phyloP scores from a whole-genome alignment of 2,113 vertebrate genomes.

The Pelecanus crispus region DNA sequence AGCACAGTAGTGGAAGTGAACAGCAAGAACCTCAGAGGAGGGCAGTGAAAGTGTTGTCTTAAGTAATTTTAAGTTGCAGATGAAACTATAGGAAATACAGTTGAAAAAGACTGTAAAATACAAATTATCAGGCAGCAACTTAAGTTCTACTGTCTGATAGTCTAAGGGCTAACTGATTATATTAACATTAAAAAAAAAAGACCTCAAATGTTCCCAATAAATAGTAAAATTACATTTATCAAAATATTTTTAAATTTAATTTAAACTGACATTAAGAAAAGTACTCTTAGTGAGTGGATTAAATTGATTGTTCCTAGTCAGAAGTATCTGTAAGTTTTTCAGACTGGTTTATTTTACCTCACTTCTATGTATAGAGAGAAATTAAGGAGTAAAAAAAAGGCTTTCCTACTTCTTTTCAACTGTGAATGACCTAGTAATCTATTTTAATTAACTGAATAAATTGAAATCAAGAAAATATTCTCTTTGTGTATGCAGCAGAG shows the following conservation, averaged over 20 bases:
- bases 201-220: background rate
- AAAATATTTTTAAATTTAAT: background rate
- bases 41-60: background rate
- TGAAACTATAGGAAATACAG: background rate
- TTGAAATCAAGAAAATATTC: background rate
- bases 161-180: background rate
- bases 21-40: background rate
- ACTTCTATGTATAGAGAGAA: background rate
- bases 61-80: background rate
- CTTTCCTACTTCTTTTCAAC: background rate
- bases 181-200: background rate
- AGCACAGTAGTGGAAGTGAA: background rate
- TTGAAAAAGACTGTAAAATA: background rate
- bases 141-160: background rate
- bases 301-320: background rate
- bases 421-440: background rate
- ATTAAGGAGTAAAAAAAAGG: fast-evolving
- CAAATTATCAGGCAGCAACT: background rate
- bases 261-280: background rate
- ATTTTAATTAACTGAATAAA: background rate
- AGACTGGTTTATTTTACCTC: background rate
- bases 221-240: background rate
- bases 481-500: background rate
- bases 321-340: background rate
- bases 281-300: background rate